phyloP scores from a whole-genome alignment of 2,113 vertebrate species.

The Tyrannus savana region DNA sequence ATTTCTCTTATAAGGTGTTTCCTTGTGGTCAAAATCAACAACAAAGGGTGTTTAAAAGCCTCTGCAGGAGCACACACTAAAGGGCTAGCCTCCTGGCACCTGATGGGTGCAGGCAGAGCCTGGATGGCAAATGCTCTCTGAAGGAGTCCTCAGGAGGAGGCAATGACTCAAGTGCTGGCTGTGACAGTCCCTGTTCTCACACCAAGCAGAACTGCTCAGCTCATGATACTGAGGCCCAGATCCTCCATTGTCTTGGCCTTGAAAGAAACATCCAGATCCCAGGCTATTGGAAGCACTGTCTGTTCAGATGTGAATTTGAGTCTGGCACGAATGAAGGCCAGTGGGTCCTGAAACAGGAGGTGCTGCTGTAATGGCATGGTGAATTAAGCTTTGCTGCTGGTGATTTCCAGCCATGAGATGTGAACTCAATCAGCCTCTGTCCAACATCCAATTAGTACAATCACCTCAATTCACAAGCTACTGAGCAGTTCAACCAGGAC shows the following conservation, averaged over 20 bases:
- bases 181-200: background rate
- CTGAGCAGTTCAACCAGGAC: background rate
- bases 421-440: background rate
- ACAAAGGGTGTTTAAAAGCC: background rate
- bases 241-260: background rate
- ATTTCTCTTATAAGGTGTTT: background rate
- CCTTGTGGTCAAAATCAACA: background rate
- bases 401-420: background rate
- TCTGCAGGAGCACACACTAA: background rate
- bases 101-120: background rate
- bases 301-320: background rate
- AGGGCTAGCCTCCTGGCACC: background rate
- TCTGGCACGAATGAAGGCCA: background rate
- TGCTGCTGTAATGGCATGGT: background rate
- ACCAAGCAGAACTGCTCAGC: background rate
- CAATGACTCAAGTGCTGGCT: background rate
- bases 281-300: background rate
- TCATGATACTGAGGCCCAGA: fast-evolving
- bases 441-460: background rate
- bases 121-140: background rate
- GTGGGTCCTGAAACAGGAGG: background rate
- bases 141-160: background rate
- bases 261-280: background rate
- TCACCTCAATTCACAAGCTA: background rate
- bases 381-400: background rate